Evolutionary conservation across 2,888 invertebrate species (phyloP).

Genomic region (Apamea monoglypha): DNA sequence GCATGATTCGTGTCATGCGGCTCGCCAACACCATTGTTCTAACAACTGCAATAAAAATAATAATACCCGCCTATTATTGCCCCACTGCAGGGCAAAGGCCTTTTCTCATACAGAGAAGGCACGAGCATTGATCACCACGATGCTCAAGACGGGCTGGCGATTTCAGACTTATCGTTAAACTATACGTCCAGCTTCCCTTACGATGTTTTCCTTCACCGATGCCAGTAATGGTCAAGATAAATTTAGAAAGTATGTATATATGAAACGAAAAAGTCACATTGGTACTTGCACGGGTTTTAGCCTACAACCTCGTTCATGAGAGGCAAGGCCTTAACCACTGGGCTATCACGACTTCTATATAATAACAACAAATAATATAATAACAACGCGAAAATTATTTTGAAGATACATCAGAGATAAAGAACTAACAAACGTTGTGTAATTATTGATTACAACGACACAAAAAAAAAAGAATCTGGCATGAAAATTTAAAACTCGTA

Average conservation of each 20-base stretch:
- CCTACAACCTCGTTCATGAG: too few relatives aligned
- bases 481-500: slow-evolving; percentile 33
- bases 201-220: not conserved
- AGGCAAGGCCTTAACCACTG: not conserved
- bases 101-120: not conserved
- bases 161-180: too few relatives aligned
- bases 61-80: too few relatives aligned
- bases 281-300: not conserved
- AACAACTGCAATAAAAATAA: not conserved
- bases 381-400: not conserved
- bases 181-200: too few relatives aligned
- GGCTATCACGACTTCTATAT: not conserved
- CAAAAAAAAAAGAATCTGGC: slow-evolving; percentile 21
- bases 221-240: too few relatives aligned
- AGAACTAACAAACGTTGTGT: not conserved
- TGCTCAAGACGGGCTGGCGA: not conserved
- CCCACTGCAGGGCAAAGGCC: too few relatives aligned
- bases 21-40: not conserved
- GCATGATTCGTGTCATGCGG: too few relatives aligned
- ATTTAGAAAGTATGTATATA: not conserved
- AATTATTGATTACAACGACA: not conserved
- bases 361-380: too few relatives aligned
- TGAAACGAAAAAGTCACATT: not conserved
- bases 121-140: not conserved
- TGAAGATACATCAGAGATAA: not conserved